These are phyloP conservation scores for Deladenus siricidicola DNA, from an alignment of 2,888 invertebrate genomes.

Conservation along the genomic window DNA sequence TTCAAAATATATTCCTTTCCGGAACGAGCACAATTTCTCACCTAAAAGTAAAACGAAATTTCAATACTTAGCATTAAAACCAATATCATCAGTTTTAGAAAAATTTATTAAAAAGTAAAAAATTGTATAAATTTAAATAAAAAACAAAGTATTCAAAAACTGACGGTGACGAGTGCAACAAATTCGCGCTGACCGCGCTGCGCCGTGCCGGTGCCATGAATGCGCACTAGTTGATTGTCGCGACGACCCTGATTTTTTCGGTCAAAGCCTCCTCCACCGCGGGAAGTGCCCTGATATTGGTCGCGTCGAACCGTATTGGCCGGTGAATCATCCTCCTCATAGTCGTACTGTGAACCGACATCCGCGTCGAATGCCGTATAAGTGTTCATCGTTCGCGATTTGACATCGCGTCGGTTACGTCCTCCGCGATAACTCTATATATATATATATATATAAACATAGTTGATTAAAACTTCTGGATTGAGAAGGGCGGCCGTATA, in stretches of 20 bases:
- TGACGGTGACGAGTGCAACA: slow-evolving; percentile 10
- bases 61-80: no score
- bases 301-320: no score
- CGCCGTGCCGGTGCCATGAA: neutral
- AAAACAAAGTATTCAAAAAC: no score
- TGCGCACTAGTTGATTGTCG: neutral
- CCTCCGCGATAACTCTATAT: no score
- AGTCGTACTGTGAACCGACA: slow-evolving; percentile 38
- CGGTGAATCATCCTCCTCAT: slow-evolving; percentile 41
- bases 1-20: slow-evolving; percentile 23
- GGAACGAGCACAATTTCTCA: slow-evolving; percentile 16
- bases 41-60: no score
- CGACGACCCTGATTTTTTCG: slow-evolving; percentile 1
- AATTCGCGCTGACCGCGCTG: slow-evolving; percentile 6
- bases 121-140: neutral
- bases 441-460: no score
- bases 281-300: no score
- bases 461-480: no score
- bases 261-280: no score
- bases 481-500: no score
- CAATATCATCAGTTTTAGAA: no score
- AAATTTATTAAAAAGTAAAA: neutral
- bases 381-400: slow-evolving; percentile 25
- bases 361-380: slow-evolving; percentile 36
- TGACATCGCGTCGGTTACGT: slow-evolving; percentile 23